Conservation (phyloP, 2,888 invertebrate species). For the Brachylomia viminalis region DNA sequence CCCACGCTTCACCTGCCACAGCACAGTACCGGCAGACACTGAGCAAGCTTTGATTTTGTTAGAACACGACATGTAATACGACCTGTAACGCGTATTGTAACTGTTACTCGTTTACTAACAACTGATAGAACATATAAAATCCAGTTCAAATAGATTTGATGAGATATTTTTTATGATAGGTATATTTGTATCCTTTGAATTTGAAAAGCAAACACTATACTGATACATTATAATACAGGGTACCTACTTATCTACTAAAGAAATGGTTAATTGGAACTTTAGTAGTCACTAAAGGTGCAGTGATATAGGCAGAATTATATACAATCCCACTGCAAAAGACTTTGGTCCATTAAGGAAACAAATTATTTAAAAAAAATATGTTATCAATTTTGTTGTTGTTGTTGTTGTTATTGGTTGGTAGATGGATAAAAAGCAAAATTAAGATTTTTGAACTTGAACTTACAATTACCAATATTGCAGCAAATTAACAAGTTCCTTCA, state of each 20-base stretch:
- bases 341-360: background rate
- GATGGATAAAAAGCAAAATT: background rate
- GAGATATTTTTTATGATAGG: conserved; percentile 40
- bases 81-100: conserved; percentile 37
- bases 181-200: conserved; percentile 29
- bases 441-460: background rate
- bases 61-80: conserved; percentile 49
- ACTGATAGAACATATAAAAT: conserved; percentile 43
- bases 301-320: background rate
- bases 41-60: conserved; percentile 74
- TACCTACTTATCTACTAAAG: background rate
- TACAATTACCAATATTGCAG: background rate
- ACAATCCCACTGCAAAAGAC: background rate
- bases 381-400: background rate
- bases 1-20: conserved; percentile 78
- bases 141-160: conserved; percentile 37
- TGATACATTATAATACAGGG: background rate
- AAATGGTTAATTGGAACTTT: background rate
- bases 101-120: conserved; percentile 51
- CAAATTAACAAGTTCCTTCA: background rate
- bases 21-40: conserved; percentile 72
- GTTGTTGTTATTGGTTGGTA: no score
- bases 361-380: background rate
- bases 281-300: background rate
- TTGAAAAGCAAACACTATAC: conserved; percentile 54